Evolutionary conservation across 2,888 invertebrate species (phyloP).

Genomic region (Thymelicus sylvestris): DNA sequence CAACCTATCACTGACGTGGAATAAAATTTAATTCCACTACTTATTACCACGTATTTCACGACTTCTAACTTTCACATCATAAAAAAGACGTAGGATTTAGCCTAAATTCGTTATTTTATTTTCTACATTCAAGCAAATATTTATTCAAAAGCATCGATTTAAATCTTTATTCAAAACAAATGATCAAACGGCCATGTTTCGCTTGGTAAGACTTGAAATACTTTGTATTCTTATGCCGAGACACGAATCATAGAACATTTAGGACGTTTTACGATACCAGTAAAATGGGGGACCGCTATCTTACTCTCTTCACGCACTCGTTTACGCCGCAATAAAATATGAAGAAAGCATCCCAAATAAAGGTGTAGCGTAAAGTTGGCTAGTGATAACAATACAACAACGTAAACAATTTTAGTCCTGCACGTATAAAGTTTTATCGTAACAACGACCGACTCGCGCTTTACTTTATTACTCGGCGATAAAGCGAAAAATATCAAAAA

Average conservation of each 20-base stretch:
- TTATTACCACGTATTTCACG: too few relatives aligned
- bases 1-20: too few relatives aligned
- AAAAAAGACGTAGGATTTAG: too few relatives aligned
- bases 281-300: slow-evolving; percentile 27
- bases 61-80: too few relatives aligned
- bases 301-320: slow-evolving; percentile 35
- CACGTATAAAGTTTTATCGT: slow-evolving; percentile 37
- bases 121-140: too few relatives aligned
- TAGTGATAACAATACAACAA: slow-evolving; percentile 36
- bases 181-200: not conserved
- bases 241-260: slow-evolving; percentile 34
- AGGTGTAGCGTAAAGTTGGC: slow-evolving; percentile 30
- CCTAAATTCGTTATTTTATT: too few relatives aligned
- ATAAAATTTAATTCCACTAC: too few relatives aligned
- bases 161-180: not conserved
- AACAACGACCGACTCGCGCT: slow-evolving; percentile 17
- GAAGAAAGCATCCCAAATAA: slow-evolving; percentile 37
- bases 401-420: slow-evolving; percentile 37
- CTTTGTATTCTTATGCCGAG: slow-evolving; percentile 25
- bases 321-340: slow-evolving; percentile 35
- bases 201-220: not conserved
- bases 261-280: slow-evolving; percentile 25
- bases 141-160: not conserved
- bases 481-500: slow-evolving; percentile 30
- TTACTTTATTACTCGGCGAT: slow-evolving; percentile 30